Evolutionary conservation across 2,797 vertebrate genomes (phyloP).

Genomic region (Melopsittacus undulatus): DNA sequence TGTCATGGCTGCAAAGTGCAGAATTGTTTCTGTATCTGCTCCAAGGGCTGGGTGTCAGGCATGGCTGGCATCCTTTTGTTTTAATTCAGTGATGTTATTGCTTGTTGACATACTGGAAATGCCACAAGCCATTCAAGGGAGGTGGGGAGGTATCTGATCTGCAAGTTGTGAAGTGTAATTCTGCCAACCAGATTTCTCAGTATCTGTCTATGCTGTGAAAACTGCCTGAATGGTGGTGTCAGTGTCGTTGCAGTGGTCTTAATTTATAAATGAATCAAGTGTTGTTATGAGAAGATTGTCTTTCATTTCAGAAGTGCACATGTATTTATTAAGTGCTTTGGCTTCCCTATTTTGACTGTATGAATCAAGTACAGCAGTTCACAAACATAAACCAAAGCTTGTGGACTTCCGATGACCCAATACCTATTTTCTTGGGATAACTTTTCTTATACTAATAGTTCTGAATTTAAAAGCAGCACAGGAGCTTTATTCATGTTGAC

Average conservation of each 20-base stretch:
- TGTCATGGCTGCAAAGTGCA: background rate
- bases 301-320: background rate
- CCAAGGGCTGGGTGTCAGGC: background rate
- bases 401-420: background rate
- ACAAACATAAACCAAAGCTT: background rate
- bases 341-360: background rate
- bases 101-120: background rate
- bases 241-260: background rate
- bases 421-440: background rate
- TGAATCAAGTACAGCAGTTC: background rate
- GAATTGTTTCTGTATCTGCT: background rate
- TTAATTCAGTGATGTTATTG: background rate
- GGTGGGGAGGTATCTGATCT: background rate
- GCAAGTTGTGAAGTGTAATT: fast-evolving
- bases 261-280: background rate
- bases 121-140: background rate
- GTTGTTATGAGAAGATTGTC: background rate
- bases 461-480: background rate
- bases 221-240: background rate
- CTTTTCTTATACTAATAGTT: background rate
- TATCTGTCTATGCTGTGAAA: fast-evolving
- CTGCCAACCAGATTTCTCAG: background rate
- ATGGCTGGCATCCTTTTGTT: background rate
- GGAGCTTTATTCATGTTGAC: background rate
- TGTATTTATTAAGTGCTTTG: background rate